phyloP scores from a whole-genome alignment of 2,888 invertebrate genomes.

The Dromius quadrimaculatus region DNA sequence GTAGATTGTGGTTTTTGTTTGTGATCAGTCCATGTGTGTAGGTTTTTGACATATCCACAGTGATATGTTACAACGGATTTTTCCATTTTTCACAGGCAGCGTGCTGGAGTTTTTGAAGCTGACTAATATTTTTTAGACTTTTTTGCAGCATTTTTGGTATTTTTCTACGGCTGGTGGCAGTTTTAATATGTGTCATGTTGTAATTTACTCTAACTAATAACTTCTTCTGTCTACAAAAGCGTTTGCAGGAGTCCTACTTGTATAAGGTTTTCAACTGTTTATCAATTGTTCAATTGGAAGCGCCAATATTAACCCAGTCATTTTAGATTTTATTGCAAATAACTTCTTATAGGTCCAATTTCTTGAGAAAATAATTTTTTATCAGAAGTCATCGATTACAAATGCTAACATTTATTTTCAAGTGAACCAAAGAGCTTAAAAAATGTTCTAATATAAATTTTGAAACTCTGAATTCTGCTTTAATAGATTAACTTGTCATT shows the following conservation, averaged over 20 bases:
- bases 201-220: slow-evolving; percentile 57
- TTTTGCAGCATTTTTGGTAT: slow-evolving; percentile 63
- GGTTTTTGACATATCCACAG: slow-evolving; percentile 66
- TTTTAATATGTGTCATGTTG: slow-evolving; percentile 53
- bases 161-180: slow-evolving; percentile 55
- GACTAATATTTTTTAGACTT: slow-evolving; percentile 61
- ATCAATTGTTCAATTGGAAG: slow-evolving; percentile 50
- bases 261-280: slow-evolving; percentile 52
- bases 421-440: too few species aligned
- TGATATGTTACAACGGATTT: slow-evolving; percentile 65
- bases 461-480: too few species aligned
- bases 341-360: too few species aligned
- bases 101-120: slow-evolving; percentile 64
- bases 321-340: too few species aligned
- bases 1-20: slow-evolving; percentile 43
- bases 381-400: too few species aligned
- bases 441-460: too few species aligned
- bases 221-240: slow-evolving; percentile 68
- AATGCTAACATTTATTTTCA: too few species aligned
- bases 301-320: slow-evolving; percentile 38
- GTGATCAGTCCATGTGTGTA: slow-evolving; percentile 54
- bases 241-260: slow-evolving; percentile 66
- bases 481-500: too few species aligned
- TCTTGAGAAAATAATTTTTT: too few species aligned
- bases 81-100: slow-evolving; percentile 65